Conservation (phyloP, 30 jellyfish, hydroid and myxozoan species). For the Clytia hemisphaerica region DNA sequence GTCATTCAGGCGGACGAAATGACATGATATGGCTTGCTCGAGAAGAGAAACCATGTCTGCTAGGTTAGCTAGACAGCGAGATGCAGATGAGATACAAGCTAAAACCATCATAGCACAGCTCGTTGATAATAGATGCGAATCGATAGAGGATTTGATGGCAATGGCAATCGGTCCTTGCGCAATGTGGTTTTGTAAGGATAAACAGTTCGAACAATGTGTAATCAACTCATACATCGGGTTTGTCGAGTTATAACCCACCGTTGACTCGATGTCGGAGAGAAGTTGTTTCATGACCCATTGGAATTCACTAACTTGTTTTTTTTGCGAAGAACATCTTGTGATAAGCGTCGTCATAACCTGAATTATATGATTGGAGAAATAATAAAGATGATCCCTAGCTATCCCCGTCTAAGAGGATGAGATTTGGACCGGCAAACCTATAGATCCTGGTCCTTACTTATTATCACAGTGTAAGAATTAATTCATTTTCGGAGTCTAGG, state of each 20-base stretch:
- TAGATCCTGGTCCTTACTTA: too few species aligned
- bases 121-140: conserved; percentile 26
- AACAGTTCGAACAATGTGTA: conserved; percentile 9
- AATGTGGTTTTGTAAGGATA: conserved; percentile 33
- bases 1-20: conserved; percentile 40
- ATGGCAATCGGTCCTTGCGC: conserved; percentile 27
- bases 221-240: conserved; percentile 20
- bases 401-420: too few species aligned
- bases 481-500: too few species aligned
- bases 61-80: conserved; percentile 56
- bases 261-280: conserved; percentile 9
- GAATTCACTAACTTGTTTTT: not conserved
- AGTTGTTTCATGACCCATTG: conserved; percentile 1
- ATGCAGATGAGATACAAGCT: conserved; percentile 50
- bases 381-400: too few species aligned
- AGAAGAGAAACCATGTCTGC: conserved; percentile 47
- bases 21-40: conserved; percentile 51
- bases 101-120: conserved; percentile 28
- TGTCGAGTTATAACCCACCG: not conserved
- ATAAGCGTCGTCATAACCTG: conserved; percentile 14
- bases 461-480: too few species aligned
- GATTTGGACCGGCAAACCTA: too few species aligned
- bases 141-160: conserved; percentile 24
- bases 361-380: too few species aligned
- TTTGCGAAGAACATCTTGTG: conserved; percentile 13